Evolutionary conservation across 2,113 vertebrate species (phyloP).

Genomic region (Psilopsiagon aurifrons): DNA sequence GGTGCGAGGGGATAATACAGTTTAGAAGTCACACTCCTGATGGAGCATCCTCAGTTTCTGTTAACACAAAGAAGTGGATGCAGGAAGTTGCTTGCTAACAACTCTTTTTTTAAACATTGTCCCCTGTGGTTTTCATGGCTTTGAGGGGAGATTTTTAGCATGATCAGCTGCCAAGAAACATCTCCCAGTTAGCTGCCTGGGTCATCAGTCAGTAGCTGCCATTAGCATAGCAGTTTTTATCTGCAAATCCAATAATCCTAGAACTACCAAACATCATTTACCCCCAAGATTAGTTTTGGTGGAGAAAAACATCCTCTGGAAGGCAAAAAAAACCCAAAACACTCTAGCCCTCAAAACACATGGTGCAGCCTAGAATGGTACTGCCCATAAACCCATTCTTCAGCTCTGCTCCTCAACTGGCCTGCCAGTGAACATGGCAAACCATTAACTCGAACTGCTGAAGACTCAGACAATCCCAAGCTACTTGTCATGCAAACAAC

Average conservation of each 20-base stretch:
- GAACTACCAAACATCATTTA: constrained; percentile 12
- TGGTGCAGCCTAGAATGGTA: neutral
- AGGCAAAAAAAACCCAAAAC: neutral
- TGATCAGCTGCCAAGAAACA: constrained; percentile 9
- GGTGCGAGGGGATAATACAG: neutral
- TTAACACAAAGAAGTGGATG: neutral
- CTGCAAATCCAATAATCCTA: constrained; percentile 37
- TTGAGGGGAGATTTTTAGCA: neutral
- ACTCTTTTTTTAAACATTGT: neutral
- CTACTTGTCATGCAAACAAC: constrained; percentile 83
- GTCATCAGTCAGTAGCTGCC: constrained; percentile 27
- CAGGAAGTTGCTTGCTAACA: neutral
- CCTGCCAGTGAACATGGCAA: constrained; percentile 72
- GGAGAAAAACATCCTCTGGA: constrained; percentile 34
- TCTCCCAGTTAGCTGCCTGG: neutral
- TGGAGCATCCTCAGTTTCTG: neutral
- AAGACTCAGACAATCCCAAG: constrained; percentile 69
- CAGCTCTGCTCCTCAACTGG: constrained; percentile 57
- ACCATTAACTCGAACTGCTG: constrained; percentile 63
- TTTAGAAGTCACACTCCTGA: neutral
- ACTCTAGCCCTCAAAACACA: constrained; percentile 59
- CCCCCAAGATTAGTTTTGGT: neutral
- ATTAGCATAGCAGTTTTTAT: neutral
- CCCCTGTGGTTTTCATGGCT: constrained; percentile 1
- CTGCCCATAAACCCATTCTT: constrained; percentile 44